Evolutionary conservation across 2,113 vertebrate species (phyloP).

Genomic region (Gadus chalcogrammus): DNA sequence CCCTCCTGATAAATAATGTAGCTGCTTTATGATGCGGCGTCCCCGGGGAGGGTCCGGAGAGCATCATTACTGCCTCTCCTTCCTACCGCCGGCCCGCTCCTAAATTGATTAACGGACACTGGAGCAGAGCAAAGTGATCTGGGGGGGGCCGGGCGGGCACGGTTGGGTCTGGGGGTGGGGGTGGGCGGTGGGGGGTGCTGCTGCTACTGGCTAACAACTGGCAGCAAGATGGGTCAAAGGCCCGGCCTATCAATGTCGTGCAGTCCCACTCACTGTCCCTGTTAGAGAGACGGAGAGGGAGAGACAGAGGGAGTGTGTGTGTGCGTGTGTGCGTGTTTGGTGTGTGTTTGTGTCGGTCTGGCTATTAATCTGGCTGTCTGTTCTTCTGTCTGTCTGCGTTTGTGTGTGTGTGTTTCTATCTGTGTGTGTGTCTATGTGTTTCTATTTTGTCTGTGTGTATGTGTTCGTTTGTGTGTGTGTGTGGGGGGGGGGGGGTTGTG

Average conservation of each 20-base stretch:
- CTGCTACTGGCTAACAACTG: constrained; percentile 64
- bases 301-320: no score
- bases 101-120: constrained; percentile 99
- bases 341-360: neutral
- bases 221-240: constrained; percentile 57
- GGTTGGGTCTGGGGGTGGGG: no score
- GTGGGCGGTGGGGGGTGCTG: no score
- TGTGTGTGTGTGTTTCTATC: no score
- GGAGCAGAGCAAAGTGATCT: constrained; percentile 97
- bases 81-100: constrained; percentile 82
- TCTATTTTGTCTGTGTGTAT: neutral
- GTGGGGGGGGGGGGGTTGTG: no score
- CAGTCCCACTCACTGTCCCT: constrained; percentile 51
- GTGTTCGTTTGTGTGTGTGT: neutral
- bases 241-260: constrained; percentile 51
- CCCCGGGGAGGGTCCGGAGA: constrained; percentile 87
- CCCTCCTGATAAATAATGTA: constrained; percentile 99
- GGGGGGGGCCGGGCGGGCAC: constrained; percentile 68
- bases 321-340: no score
- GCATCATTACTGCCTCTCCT: constrained; percentile 98
- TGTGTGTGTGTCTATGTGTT: no score
- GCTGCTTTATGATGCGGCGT: constrained; percentile 91
- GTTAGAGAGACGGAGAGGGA: constrained; percentile 36
- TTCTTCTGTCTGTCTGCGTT: no score
- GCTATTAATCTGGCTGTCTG: no score